A percentile compares a stretch with the other conserved stretches of the same genome.
Evolutionary conservation across 2,113 vertebrate genomes (phyloP).

Genomic region (Serinus canaria): DNA sequence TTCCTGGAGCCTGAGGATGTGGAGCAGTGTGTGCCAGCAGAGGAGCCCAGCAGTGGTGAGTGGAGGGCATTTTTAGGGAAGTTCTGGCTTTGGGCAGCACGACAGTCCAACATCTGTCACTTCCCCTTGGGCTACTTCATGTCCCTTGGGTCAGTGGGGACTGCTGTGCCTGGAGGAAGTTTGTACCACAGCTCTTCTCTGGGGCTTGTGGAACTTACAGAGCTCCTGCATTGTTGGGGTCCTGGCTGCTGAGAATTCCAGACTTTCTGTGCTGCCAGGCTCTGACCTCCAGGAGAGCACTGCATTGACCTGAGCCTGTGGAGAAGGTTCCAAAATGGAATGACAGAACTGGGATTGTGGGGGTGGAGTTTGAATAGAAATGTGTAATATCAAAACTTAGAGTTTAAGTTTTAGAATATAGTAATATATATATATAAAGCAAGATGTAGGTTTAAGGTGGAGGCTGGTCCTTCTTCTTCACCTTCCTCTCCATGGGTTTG

Average conservation of each 20-base stretch:
- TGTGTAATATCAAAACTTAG: background rate
- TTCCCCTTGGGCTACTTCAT: background rate
- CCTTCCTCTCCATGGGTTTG: background rate
- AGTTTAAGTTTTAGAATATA: background rate
- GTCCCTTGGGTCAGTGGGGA: background rate
- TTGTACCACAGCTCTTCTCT: background rate
- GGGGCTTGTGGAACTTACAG: background rate
- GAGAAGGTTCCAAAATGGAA: background rate
- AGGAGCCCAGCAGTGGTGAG: conserved; percentile 59
- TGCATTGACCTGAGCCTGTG: background rate
- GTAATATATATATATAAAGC: background rate
- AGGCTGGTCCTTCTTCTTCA: too few relatives aligned
- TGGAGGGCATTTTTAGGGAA: background rate
- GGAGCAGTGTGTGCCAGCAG: conserved; percentile 56
- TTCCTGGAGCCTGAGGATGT: conserved; percentile 6
- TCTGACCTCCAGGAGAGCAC: background rate
- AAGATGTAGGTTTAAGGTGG: background rate
- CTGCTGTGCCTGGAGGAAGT: background rate
- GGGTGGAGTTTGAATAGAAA: background rate
- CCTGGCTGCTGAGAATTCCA: background rate
- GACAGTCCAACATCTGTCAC: background rate
- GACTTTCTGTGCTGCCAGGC: background rate
- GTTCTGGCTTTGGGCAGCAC: background rate
- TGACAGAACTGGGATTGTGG: background rate
- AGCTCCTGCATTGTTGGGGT: background rate